Base-by-base conservation (phyloP, 1,140 invertebrate genomes). In the Leptoteleia sp. region DNA sequence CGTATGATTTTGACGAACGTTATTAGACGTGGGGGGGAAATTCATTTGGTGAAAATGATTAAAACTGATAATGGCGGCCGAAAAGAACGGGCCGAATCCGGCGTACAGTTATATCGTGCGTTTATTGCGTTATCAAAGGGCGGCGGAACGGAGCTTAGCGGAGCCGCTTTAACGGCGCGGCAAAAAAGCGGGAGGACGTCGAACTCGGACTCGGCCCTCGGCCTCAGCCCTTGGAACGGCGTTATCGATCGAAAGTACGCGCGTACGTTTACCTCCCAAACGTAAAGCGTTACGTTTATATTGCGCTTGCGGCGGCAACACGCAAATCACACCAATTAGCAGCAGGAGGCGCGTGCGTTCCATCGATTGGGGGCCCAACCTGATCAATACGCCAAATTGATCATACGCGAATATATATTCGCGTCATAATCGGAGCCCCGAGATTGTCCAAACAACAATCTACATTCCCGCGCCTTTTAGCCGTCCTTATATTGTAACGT, bases 291-390 rank as follows among this genome's bases (percentile, higher is more conserved):
- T 65, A 65, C 61, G 59, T 65, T 65, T 70, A 70, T 54, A 65
- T 57, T 64, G 48, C 65, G 55, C 71, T 65, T 50, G 59, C 59
- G 61, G 71, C 40, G 55, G 57, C 40, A 64, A 55, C 72, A 62
- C 72, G 64, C 72, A 76, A 76, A 76, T 76, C 72, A 61, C 48
- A 16, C 64, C 64, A 70, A 70, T 76, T 68, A n/a, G n/a, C n/a
- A 68, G 31, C 13, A 42, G n/a, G 13, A 38, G 47, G 48, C 55
- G 57, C 57, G 57, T 40, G 59, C 40, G 57, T 64, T 64, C 15
- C 57, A 64, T 64, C 50, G 70, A 73, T 73, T 57, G 37, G 5
- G 19, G n/a, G n/a, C n/a, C 38, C 31, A 1, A 2, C n/a, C 38
- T 25, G 38, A 62, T 71, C 54, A 61, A 71, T 71, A 61, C 47